Evolutionary conservation across 2,797 vertebrate species (phyloP).

Genomic region (Zalophus californianus): DNA sequence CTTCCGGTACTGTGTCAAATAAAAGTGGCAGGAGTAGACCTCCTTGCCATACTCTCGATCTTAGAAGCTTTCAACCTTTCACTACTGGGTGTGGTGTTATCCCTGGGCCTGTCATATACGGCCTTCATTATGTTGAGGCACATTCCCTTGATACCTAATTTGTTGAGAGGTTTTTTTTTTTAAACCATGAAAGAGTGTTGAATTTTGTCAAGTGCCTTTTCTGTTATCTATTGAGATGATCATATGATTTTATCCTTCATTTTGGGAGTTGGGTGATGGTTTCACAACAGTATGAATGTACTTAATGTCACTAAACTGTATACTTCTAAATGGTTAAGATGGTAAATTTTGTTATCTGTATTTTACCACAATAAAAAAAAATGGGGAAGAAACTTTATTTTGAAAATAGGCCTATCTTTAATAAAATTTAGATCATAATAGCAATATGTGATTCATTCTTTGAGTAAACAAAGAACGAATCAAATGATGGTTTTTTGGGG

Average conservation of each 20-base stretch:
- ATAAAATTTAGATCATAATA: not conserved
- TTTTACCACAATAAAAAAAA: not conserved
- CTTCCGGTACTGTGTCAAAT: not conserved
- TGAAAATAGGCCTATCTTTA: not conserved
- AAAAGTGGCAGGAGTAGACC: not conserved
- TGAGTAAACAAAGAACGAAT: slow-evolving; percentile 30
- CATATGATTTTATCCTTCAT: not conserved
- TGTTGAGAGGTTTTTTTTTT: not conserved
- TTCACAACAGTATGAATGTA: not conserved
- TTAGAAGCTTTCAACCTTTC: not conserved
- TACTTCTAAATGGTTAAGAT: not conserved
- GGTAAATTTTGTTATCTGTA: not conserved
- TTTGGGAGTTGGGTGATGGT: not conserved
- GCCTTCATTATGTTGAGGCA: not conserved
- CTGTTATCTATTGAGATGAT: not conserved
- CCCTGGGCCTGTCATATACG: not conserved
- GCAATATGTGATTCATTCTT: not conserved
- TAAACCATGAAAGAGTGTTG: not conserved
- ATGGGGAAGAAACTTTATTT: not conserved
- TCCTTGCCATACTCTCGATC: not conserved
- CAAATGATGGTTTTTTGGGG: not conserved
- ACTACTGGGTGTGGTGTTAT: not conserved
- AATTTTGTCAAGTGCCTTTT: not conserved
- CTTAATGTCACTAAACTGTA: not conserved
- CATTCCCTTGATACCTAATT: not conserved